Percentiles rank a stretch among this genome's conserved stretches.
Conservation (phyloP, 2,797 vertebrate genomes). For the Phrynocephalus guinanensis region DNA sequence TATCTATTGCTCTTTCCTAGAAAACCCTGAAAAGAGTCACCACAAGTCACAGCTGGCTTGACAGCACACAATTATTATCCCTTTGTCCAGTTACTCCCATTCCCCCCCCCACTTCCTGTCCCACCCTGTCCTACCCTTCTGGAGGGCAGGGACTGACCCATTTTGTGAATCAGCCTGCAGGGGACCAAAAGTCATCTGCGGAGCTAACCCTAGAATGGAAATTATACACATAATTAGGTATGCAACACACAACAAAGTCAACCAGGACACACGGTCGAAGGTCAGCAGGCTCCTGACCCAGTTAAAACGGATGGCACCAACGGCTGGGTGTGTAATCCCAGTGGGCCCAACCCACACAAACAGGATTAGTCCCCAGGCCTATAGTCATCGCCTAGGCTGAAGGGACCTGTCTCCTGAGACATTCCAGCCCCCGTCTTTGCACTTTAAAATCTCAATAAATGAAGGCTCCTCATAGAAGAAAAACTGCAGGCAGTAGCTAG, state of each 20-base stretch:
- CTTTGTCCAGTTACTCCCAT: neutral
- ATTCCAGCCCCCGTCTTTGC: neutral
- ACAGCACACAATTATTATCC: no score
- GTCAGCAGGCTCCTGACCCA: conserved; percentile 15
- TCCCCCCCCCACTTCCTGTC: neutral
- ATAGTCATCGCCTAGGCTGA: neutral
- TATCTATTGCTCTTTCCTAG: no score
- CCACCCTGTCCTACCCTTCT: neutral
- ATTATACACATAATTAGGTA: conserved; percentile 17
- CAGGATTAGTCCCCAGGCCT: neutral
- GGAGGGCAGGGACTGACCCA: neutral
- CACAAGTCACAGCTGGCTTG: no score
- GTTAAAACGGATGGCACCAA: neutral
- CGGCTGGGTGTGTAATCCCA: neutral
- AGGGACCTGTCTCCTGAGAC: neutral
- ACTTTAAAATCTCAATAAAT: neutral
- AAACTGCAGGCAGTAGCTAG: neutral
- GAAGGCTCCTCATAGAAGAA: neutral
- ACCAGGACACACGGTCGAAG: neutral
- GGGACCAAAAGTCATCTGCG: neutral
- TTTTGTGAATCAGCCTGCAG: neutral
- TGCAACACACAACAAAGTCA: neutral
- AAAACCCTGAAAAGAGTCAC: no score
- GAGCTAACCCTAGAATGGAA: neutral
- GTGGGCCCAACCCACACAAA: neutral